Evolutionary conservation across 2,797 vertebrate genomes (phyloP), one percentile per base, ranked within the genome.

Genomic region (Meda fulgida): DNA sequence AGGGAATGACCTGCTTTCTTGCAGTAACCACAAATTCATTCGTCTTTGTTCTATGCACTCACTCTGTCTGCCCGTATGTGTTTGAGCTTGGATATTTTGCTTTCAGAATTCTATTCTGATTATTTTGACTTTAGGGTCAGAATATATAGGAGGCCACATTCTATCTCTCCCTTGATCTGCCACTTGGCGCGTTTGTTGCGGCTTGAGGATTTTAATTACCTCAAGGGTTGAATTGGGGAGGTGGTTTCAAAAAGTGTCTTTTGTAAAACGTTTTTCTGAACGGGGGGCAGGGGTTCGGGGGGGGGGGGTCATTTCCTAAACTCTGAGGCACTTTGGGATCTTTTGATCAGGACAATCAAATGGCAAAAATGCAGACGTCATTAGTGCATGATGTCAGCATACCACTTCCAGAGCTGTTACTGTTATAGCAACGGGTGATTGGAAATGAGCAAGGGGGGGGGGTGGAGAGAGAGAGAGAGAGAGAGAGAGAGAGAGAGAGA

Each of bases 341-440:
- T 77, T 79, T 85, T 87, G 53, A 87, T 76, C 72, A 81, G 77
- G 84, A 85, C 79, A 75, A 75, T 83, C 72, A 79, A 79, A 53
- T 16, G 14, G 71, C 38, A 66, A 76, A 79, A 38, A 73, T 77
- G 63, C 34, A 34, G 66, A 40, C 34, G 71, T 78, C 79, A 81
- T 65, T 85, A 58, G 34, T 63, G 55, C 19, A 82, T 88, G 87
- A 89, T 73, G 76, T 85, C 78, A 87, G 81, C 87, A 84, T 88
- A 78, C 84, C 81, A 67, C 34, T 82, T 88, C 63, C 86, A 81
- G 3, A 72, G 84, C 23, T 11, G 53, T 34, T 38, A 38, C 67
- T 55, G 80, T 86, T 81, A 85, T 88, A 84, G 87, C 21, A 75
- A 87, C 81, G 3, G 13, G 11, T 70, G 75, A 84, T 75, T 81